Base-by-base conservation (phyloP, 2,888 invertebrate species). In the Nephrocerus scutellatus region DNA sequence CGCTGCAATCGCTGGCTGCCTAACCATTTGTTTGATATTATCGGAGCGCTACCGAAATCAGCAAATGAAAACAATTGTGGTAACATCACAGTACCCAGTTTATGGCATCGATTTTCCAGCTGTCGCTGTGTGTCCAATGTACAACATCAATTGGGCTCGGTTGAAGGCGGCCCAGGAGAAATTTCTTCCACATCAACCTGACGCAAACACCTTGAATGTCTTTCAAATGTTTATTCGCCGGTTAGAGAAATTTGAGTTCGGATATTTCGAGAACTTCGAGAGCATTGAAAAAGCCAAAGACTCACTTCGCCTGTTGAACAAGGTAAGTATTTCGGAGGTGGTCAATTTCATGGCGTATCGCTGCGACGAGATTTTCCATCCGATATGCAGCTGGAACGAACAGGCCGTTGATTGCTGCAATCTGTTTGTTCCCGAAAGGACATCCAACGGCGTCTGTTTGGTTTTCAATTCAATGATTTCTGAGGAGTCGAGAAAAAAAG, bases 381-480 rank as follows among this genome's bases (percentile, higher is more conserved):
- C 62, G 7, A 31, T 30, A 8, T 73, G 73, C 33, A 54, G 61
- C 56, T 72, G 70, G 57, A 62, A 70, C 8, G 61, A 64, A 23
- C 52, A 56, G 6, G 38, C 51, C 9, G 52, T 62, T 12, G 57
- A 70, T 10, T 73, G 73, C 42, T 72, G 72, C 41, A 59, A 63
- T 15, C 51, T 70, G 4, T 71, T 73, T 46, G 61, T 70, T 26
- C 44, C 55, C 3, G 72, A 72, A 46, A 58, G 52, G 38, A 70
- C 68, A 2, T 65, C 68, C 20, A 60, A 58, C 30, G 72, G 72
- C 0, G 51, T 62, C 34, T 73, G 72, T 35, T 58, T 68, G 54
- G 63, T 71, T 0, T 72, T 72, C 51, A 72, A 72, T 50, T 71
- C 71, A 1, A 52, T 60, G 14, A 51, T 60, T 3, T 60, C 63